Percentiles rank a stretch among this genome's conserved stretches.
Evolutionary conservation across 2,113 vertebrate species (phyloP).

Genomic region (Scophthalmus maximus): DNA sequence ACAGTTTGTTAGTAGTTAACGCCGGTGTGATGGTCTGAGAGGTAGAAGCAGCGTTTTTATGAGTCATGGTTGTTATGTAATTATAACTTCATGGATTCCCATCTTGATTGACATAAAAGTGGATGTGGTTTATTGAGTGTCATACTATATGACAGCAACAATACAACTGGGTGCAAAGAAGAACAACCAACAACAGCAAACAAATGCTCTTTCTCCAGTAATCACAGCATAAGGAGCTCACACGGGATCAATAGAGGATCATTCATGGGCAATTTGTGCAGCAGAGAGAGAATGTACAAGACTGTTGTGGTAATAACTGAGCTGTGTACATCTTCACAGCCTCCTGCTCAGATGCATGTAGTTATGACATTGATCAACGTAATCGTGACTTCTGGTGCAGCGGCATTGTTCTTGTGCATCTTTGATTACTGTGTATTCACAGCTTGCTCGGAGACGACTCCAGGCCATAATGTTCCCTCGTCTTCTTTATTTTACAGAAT

Average conservation of each 20-base stretch:
- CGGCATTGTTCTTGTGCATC: background rate
- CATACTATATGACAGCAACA: background rate
- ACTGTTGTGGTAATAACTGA: background rate
- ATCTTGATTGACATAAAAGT: background rate
- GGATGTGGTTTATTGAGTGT: too few species aligned
- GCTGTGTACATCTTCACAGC: background rate
- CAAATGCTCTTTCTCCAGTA: background rate
- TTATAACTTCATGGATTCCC: background rate
- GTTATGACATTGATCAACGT: conserved; percentile 13
- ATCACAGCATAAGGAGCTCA: background rate
- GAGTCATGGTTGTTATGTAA: background rate
- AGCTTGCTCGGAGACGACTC: conserved; percentile 1
- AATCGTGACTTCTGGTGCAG: background rate
- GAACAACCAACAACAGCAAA: background rate
- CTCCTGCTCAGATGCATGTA: background rate
- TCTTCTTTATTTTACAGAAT: too few species aligned
- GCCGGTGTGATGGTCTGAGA: too few species aligned
- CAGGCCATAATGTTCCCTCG: background rate
- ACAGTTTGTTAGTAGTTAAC: too few species aligned
- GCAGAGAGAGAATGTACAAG: background rate
- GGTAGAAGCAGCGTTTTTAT: background rate
- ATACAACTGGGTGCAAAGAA: background rate
- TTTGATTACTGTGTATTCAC: conserved; percentile 13
- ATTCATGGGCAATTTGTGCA: conserved; percentile 1
- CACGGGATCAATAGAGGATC: background rate